Conservation (phyloP, 1,140 invertebrate genomes). For the Papilio glaucus region DNA sequence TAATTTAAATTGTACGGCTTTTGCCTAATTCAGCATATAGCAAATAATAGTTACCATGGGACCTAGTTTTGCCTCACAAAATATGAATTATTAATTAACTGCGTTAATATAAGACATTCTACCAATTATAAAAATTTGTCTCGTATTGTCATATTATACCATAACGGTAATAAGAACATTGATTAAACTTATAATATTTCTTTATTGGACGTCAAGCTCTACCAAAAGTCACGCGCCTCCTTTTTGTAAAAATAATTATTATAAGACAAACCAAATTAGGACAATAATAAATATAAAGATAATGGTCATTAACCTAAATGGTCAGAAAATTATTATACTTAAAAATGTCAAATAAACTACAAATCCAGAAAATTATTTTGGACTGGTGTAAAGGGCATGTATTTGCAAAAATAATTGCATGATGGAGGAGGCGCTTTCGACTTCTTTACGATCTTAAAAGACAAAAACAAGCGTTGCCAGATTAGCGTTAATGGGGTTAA, state of each 20-base stretch:
- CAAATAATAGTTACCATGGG: conserved; percentile 62
- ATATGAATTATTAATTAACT: conserved; percentile 48
- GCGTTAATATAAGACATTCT: conserved; percentile 43
- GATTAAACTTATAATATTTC: conserved; percentile 3
- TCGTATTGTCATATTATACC: neutral
- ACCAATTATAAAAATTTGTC: conserved; percentile 31
- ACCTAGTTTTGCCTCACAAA: conserved; percentile 72
- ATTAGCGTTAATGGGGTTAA: neutral
- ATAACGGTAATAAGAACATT: conserved; percentile 17
- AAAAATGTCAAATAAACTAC: neutral
- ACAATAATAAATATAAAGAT: conserved; percentile 33
- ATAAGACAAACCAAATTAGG: conserved; percentile 21
- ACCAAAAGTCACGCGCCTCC: conserved; percentile 24
- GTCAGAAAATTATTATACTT: neutral
- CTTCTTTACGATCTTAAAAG: neutral
- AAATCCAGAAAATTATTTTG: neutral
- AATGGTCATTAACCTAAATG: conserved; percentile 1
- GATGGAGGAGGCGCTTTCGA: conserved; percentile 20
- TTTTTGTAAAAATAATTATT: conserved; percentile 13
- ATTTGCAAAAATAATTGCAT: neutral
- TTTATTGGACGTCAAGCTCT: conserved; percentile 23
- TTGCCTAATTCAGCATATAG: conserved; percentile 53
- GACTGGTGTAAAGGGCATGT: neutral
- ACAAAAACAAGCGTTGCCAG: conserved; percentile 21
- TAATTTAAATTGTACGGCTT: conserved; percentile 47